Evolutionary conservation across 2,113 vertebrate species (phyloP).

Genomic region (Cheilinus undulatus): DNA sequence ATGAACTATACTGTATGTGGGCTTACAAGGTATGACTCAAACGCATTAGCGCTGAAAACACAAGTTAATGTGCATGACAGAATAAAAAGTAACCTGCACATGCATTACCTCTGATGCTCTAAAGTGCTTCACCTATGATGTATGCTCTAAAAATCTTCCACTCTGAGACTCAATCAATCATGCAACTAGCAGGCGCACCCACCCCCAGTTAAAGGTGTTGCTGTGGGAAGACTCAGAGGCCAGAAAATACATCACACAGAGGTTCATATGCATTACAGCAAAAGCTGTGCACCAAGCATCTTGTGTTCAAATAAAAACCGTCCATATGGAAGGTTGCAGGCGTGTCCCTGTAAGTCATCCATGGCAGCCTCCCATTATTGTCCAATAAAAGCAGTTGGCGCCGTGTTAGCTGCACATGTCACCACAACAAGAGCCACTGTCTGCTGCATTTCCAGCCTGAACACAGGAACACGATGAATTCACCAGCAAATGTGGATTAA

Average conservation of each 20-base stretch:
- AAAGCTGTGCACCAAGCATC: constrained; percentile 12
- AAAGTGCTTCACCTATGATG: constrained; percentile 19
- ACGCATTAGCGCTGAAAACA: constrained; percentile 5
- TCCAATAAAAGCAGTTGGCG: constrained; percentile 74
- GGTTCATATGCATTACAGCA: constrained; percentile 4
- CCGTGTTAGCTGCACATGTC: constrained; percentile 57
- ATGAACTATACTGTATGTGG: not conserved
- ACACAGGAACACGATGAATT: not conserved
- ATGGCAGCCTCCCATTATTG: constrained; percentile 70
- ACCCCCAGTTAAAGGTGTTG: constrained; percentile 30
- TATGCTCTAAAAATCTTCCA: constrained; percentile 27
- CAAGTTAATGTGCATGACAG: not conserved
- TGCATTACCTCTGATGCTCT: constrained; percentile 14
- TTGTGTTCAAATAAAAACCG: constrained; percentile 42
- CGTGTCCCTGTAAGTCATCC: constrained; percentile 67
- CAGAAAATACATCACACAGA: constrained; percentile 41
- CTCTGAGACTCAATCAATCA: constrained; percentile 37
- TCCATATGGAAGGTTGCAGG: constrained; percentile 49
- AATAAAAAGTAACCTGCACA: not conserved
- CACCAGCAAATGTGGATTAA: constrained; percentile 25
- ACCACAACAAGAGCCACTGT: constrained; percentile 53
- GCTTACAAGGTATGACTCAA: not conserved
- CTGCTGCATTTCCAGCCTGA: constrained; percentile 50
- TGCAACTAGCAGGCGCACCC: constrained; percentile 27
- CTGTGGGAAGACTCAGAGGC: constrained; percentile 10